Evolutionary conservation across 1,140 invertebrate genomes (phyloP).

Genomic region (Oreohelix idahoensis): DNA sequence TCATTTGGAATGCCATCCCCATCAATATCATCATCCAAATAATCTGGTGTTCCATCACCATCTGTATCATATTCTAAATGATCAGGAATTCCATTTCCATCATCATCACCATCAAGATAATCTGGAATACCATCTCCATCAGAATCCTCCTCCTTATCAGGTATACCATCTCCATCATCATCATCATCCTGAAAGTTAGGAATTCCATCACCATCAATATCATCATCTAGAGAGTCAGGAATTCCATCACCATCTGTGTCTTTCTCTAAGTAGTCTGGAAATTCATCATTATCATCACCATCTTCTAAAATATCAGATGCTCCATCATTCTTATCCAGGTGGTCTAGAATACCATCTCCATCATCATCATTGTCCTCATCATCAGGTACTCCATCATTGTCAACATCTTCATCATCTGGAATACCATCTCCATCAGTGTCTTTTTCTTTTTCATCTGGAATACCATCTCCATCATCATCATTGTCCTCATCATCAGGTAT

Average conservation of each 20-base stretch:
- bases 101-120: constrained; percentile 58
- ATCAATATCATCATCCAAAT: constrained; percentile 54
- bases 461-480: constrained; percentile 63
- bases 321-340: constrained; percentile 23
- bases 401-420: constrained; percentile 23
- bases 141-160: constrained; percentile 59
- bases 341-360: constrained; percentile 61
- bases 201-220: constrained; percentile 68
- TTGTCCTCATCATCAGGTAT: constrained; percentile 63
- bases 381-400: background rate
- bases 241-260: constrained; percentile 67
- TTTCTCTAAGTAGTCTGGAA: background rate
- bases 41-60: constrained; percentile 61
- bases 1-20: constrained; percentile 61
- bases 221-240: constrained; percentile 65
- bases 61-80: constrained; percentile 54
- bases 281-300: constrained; percentile 41
- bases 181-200: constrained; percentile 57
- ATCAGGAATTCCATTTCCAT: constrained; percentile 68
- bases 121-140: constrained; percentile 67
- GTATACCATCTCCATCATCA: constrained; percentile 62
- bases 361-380: constrained; percentile 48
- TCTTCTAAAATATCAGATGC: no score
- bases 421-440: constrained; percentile 44
- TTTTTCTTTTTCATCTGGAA: constrained; percentile 54